Conservation (phyloP, 1,140 invertebrate genomes). For the Dinoponera quadriceps region DNA sequence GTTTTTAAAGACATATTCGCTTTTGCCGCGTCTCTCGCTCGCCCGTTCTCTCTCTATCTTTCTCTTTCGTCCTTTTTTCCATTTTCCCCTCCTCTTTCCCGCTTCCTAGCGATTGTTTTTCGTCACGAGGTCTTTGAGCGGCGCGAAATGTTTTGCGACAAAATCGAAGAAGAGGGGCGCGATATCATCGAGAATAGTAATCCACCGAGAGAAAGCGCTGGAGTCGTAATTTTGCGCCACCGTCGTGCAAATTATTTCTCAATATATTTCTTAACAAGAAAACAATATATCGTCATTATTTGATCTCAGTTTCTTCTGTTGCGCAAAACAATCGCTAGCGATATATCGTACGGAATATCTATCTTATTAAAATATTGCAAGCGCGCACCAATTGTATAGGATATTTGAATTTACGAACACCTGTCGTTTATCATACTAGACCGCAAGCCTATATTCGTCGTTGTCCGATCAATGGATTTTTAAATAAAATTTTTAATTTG, state of each 20-base stretch:
- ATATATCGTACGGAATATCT: too few relatives aligned
- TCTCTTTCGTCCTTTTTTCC: slow-evolving; percentile 35
- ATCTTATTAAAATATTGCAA: too few relatives aligned
- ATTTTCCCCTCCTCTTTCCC: slow-evolving; percentile 32
- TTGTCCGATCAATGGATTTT: too few relatives aligned
- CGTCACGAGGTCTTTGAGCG: slow-evolving; percentile 55
- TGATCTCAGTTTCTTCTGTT: background rate
- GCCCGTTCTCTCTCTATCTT: slow-evolving; percentile 24
- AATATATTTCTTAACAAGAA: slow-evolving; percentile 10
- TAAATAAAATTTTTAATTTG: too few relatives aligned
- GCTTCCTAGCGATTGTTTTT: slow-evolving; percentile 47
- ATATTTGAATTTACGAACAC: too few relatives aligned
- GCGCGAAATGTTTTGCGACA: slow-evolving; percentile 59
- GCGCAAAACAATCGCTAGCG: too few relatives aligned
- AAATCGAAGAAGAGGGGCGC: slow-evolving; percentile 48
- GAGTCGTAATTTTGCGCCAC: slow-evolving; percentile 38
- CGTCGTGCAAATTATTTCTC: slow-evolving; percentile 27
- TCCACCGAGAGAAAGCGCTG: slow-evolving; percentile 23
- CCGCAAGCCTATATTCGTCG: too few relatives aligned
- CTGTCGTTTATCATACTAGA: too few relatives aligned
- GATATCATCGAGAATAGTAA: slow-evolving; percentile 46
- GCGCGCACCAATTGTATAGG: too few relatives aligned
- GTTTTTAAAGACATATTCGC: slow-evolving; percentile 78
- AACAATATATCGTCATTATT: slow-evolving; percentile 7
- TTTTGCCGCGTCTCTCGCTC: slow-evolving; percentile 62